Conservation (phyloP, 2,797 vertebrate species). For the Falco columbarius region DNA sequence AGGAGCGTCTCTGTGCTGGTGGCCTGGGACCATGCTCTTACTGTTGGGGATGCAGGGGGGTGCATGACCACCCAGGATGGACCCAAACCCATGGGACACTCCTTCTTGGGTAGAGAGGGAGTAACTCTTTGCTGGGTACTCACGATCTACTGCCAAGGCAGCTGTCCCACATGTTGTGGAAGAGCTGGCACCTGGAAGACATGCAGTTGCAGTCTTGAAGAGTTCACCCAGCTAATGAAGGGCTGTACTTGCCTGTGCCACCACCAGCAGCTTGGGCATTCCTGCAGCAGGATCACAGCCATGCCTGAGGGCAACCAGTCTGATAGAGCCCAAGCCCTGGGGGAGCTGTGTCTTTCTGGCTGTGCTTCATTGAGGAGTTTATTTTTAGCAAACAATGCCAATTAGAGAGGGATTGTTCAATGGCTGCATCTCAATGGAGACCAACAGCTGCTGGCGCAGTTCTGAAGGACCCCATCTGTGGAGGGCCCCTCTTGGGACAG, state of each 20-base stretch:
- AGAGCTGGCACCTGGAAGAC: neutral
- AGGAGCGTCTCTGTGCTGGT: neutral
- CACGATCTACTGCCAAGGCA: neutral
- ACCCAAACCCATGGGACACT: neutral
- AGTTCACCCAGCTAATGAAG: neutral
- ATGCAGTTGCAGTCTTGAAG: neutral
- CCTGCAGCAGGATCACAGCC: neutral
- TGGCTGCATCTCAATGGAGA: neutral
- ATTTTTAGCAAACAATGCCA: constrained; percentile 64
- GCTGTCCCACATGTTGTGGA: neutral
- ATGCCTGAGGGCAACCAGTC: neutral
- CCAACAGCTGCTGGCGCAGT: neutral
- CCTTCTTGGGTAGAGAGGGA: neutral
- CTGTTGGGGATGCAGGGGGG: neutral
- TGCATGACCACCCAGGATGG: neutral
- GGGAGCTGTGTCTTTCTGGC: neutral
- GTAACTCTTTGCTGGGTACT: neutral
- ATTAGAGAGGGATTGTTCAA: constrained; percentile 49
- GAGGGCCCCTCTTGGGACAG: neutral
- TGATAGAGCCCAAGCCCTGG: neutral
- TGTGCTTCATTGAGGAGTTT: neutral
- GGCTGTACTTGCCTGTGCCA: neutral
- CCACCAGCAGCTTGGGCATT: neutral
- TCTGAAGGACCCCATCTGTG: neutral
- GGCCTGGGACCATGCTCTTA: neutral